phyloP scores from a whole-genome alignment of 2,888 invertebrate species.

The Eumerus sabulonum region DNA sequence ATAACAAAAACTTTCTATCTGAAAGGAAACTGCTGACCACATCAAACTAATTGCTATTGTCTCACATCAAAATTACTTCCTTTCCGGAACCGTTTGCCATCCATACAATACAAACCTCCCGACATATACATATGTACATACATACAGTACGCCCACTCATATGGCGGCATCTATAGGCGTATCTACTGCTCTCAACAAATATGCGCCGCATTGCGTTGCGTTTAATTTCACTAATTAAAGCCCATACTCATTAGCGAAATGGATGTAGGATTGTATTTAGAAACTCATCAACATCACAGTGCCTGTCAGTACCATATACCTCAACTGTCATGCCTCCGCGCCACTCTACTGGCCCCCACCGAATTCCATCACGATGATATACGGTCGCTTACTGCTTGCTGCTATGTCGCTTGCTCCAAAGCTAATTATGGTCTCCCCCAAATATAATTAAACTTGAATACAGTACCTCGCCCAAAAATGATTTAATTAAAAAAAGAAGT shows the following conservation, averaged over 20 bases:
- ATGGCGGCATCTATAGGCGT: too few relatives aligned
- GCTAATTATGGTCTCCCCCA: constrained; percentile 53
- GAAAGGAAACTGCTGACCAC: too few relatives aligned
- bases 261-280: constrained; percentile 63
- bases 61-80: too few relatives aligned
- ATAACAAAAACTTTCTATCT: too few relatives aligned
- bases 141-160: too few relatives aligned
- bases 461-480: constrained; percentile 64
- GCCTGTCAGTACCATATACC: constrained; percentile 42
- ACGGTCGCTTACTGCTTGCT: constrained; percentile 15
- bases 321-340: constrained; percentile 8
- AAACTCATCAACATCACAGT: constrained; percentile 57
- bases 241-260: constrained; percentile 66
- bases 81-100: too few relatives aligned
- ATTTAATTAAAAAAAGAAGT: constrained; percentile 58
- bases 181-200: constrained; percentile 21
- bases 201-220: constrained; percentile 52
- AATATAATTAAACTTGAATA: constrained; percentile 51
- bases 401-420: constrained; percentile 32
- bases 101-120: too few relatives aligned
- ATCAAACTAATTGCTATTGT: too few relatives aligned
- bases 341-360: not conserved
- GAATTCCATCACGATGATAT: constrained; percentile 48
- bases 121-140: too few relatives aligned
- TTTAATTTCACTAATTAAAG: constrained; percentile 69